Evolutionary conservation across 2,113 vertebrate species (phyloP), one percentile per base, ranked within the genome.

Genomic region (Hippocampus barbouri): DNA sequence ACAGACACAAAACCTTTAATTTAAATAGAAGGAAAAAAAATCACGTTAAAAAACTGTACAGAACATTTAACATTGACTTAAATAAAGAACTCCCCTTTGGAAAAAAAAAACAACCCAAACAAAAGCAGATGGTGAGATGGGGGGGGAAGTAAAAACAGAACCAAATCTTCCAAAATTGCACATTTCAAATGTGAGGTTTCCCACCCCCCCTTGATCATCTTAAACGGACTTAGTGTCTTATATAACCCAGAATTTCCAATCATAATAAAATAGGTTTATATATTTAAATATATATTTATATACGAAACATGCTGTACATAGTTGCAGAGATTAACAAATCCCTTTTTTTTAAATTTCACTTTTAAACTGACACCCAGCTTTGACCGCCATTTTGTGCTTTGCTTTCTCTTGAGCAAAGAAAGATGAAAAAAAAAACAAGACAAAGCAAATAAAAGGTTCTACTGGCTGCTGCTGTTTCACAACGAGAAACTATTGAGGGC

Each of bases 221-320:
- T 76, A 47, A 66, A 66, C 43, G 15, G 79, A 87, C 81, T 86
- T 90, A 91, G 90, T 91, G 90, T 90, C 85, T 80, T 86, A 62
- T 79, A 71, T 85, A 88, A 76, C 85, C 85, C 79, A 83, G 85
- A 81, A 87, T 91, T 86, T 79, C 81, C 82, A 91, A 90, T 91
- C 87, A 88, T 90, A 90, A 92, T 92, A 93, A 93, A 93, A 93
- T 93, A 93, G 86, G 92, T 92, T 89, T 90, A 86, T 92, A 61
- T 91, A 91, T 87, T 88, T 90, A 87, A 90, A 90, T 91, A 91
- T 91, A 91, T 88, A 90, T 90, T 88, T 88, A 92, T 91, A 90
- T 91, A 93, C 67, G 81, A 91, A 91, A 91, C 90, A 92, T 91
- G 91, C 90, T 91, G 90, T 91, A 91, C 87, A 92, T 83, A 80